phyloP scores from a whole-genome alignment of 37 sponge, comb jelly and placozoan genomes.

The Diacarnus erythraeanus region DNA sequence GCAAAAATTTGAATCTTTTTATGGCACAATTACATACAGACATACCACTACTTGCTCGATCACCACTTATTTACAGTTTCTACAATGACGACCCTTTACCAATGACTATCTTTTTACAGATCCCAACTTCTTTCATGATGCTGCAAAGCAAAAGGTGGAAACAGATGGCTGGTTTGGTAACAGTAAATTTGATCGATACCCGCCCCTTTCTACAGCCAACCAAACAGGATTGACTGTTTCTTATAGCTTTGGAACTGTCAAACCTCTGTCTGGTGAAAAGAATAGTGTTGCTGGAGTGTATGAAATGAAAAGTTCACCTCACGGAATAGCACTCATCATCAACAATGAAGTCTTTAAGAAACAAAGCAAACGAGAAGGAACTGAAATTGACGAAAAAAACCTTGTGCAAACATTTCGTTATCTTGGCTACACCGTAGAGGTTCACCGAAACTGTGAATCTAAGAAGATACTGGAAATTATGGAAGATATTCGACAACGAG shows the following conservation, averaged over 20 bases:
- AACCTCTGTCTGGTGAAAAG: neutral
- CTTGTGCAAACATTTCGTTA: slow-evolving; percentile 26
- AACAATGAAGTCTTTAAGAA: slow-evolving; percentile 70
- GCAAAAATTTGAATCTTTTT: too few relatives aligned
- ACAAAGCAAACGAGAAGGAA: slow-evolving; percentile 7
- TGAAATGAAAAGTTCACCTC: slow-evolving; percentile 49
- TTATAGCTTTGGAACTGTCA: neutral
- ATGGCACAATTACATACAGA: too few relatives aligned
- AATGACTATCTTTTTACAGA: neutral
- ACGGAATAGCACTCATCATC: slow-evolving; percentile 74
- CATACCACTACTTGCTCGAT: too few relatives aligned
- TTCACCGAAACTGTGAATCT: slow-evolving; percentile 11
- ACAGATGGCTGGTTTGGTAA: neutral
- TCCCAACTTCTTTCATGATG: neutral
- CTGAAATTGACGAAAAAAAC: slow-evolving; percentile 41
- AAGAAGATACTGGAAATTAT: slow-evolving; percentile 52
- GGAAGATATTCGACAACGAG: slow-evolving; percentile 13
- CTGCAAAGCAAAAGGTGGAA: neutral
- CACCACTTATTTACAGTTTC: too few relatives aligned
- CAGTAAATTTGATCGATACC: neutral
- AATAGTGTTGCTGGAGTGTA: neutral
- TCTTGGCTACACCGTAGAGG: slow-evolving; percentile 57
- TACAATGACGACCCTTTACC: neutral
- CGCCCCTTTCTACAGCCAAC: neutral
- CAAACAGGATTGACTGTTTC: neutral